Percentiles rank a stretch among this genome's conserved stretches.
Evolutionary conservation across 2,888 invertebrate species (phyloP).

Genomic region (Choreutis nemorana): DNA sequence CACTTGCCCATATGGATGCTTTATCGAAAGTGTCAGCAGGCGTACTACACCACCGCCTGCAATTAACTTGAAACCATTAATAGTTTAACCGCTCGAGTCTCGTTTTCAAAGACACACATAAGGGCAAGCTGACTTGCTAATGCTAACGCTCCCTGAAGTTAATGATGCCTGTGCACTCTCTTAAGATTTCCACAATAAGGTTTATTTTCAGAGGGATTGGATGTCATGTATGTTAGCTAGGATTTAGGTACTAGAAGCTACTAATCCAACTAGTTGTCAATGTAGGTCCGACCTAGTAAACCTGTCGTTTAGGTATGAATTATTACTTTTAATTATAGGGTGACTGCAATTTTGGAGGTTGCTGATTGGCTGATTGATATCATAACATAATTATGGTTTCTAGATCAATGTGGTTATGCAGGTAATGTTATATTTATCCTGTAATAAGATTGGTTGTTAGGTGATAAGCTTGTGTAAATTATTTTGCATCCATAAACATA

Average conservation of each 20-base stretch:
- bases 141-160: too few relatives aligned
- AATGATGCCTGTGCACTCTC: too few relatives aligned
- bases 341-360: slow-evolving; percentile 14
- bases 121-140: slow-evolving; percentile 26
- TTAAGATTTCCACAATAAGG: too few relatives aligned
- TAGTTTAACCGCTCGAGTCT: too few relatives aligned
- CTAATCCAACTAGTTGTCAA: too few relatives aligned
- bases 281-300: slow-evolving; percentile 39
- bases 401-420: background rate
- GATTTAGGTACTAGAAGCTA: too few relatives aligned
- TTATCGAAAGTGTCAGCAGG: slow-evolving; percentile 16
- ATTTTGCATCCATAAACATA: too few relatives aligned
- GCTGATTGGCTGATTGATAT: background rate
- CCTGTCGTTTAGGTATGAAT: slow-evolving; percentile 39
- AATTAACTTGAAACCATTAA: too few relatives aligned
- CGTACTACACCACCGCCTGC: too few relatives aligned
- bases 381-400: background rate
- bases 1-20: too few relatives aligned
- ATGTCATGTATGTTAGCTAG: too few relatives aligned
- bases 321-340: slow-evolving; percentile 20
- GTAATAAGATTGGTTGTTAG: background rate
- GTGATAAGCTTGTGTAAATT: background rate
- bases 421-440: background rate
- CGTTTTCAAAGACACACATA: slow-evolving; percentile 26
- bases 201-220: too few relatives aligned